Evolutionary conservation across 2,888 invertebrate genomes (phyloP), one percentile per base, ranked within the genome.

Genomic region (Flexamia atlantica): DNA sequence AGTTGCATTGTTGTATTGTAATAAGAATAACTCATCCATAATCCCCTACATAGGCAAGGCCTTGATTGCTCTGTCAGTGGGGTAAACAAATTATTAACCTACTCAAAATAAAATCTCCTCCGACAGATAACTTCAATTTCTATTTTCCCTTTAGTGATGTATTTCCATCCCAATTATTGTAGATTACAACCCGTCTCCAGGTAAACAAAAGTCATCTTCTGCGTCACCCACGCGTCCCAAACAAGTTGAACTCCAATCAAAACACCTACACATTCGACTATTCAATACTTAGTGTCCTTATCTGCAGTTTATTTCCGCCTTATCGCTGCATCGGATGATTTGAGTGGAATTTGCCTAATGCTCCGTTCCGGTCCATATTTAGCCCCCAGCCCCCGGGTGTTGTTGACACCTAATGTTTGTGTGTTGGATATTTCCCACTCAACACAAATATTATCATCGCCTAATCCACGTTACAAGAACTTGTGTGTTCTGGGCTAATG

Each of bases 351-450:
- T 30, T 28, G 64, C 64, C 28, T 28, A 64, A 64, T 64, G 30
- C 64, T 30, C 30, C 30, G 64, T 64, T 64, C 64, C 64, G 64
- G 64, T 64, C 64, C 64, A 30, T 14, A 64, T 64, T 64, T 64
- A 64, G 64, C 28, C 20, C 17, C 28, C 14, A 4, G 20, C 64
- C 64, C 4, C 25, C 2, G 28, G 64, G 28, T 64, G 64, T 64
- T 64, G 64, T 64, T 64, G 25, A 30, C 28, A 28, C 70, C 70
- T 40, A 40, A 40, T 70, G 70, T 70, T 70, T 70, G 68, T 68
- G 68, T 68, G 40, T 40, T 70, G 70, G 70, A 70, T 70, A 70
- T 70, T 70, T 70, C 70, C 36, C 40, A 70, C 36, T 12, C 70
- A 70, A 70, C 70, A 70, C 36, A 70, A 70, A 70, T 70, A 70